Base-by-base conservation (phyloP, 1,140 invertebrate genomes). In the Notospermus geniculatus region DNA sequence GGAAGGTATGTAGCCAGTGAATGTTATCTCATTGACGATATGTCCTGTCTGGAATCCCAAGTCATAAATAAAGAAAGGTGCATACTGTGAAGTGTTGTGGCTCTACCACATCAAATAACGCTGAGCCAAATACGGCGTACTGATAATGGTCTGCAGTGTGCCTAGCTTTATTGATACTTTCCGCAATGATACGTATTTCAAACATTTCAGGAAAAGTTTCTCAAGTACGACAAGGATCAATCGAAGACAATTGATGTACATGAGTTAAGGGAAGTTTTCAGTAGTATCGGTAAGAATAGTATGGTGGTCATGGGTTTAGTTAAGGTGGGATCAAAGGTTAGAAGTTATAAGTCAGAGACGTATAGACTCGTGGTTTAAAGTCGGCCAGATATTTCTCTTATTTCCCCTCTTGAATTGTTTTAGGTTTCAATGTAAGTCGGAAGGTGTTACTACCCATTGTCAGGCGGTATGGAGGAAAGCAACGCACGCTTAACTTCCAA, bases 401-500 rank as follows among this genome's bases (percentile, higher is more conserved):
- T 32, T 58, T 22, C 15, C 15, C 32, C 4, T 7, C 32, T 15
- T 36, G 32, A 36, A n/a, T 36, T 15, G 15, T 68, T 63, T 15
- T 32, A 75, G 73, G 73, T 25, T 73, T 73, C 29, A 63, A 69
- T 17, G 50, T 75, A 1, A 68, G 55, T 46, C 62, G 66, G 53
- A 45, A 62, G 19, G 69, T 75, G 13, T 59, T 72, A 28, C 70
- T 64, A 11, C 58, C 68, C 1, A 72, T 75, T 5, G 70, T 75
- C 4, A 52, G 72, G 46, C 60, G 73, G 27, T 75, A 75, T 59
- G 73, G 71, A 27, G 71, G 68, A n/a, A 58, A 68, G 46, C 58
- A 71, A 54, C 68, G 61, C 46, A 62, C 52, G 19, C 69, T 75
- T 28, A 56, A 52, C 17, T 32, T 73, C 28, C 29, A 63, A 28